A percentile compares a stretch with the other conserved stretches of the same genome.
Evolutionary conservation across 1,140 invertebrate species (phyloP).

Genomic region (Nephila pilipes): DNA sequence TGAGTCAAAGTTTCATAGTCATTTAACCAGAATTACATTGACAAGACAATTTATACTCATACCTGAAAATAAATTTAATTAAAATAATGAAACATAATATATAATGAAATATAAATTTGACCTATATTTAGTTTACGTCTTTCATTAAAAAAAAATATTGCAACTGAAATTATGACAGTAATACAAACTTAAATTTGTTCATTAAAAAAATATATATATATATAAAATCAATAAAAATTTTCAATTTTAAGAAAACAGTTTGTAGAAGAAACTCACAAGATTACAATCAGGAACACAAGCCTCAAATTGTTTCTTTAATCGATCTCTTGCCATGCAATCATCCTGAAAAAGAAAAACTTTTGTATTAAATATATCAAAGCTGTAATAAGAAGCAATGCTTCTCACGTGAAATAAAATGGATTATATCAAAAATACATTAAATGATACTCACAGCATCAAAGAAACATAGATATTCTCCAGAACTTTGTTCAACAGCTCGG

Average conservation of each 20-base stretch:
- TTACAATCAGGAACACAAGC: constrained; percentile 82
- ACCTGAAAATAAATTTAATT: too few species aligned
- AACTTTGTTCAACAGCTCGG: constrained; percentile 85
- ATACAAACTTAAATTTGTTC: too few species aligned
- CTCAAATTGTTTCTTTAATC: constrained; percentile 85
- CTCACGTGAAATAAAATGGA: too few species aligned
- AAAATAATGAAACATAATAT: too few species aligned
- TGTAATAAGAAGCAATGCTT: background rate
- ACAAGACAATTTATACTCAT: too few species aligned
- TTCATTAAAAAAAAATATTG: too few species aligned
- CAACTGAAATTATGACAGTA: too few species aligned
- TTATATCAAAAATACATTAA: too few species aligned
- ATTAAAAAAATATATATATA: background rate
- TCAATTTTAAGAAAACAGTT: constrained; percentile 11
- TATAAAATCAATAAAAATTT: background rate
- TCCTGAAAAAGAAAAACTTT: constrained; percentile 81
- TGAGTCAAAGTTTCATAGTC: too few species aligned
- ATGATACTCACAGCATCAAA: constrained; percentile 86
- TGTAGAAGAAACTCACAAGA: constrained; percentile 82
- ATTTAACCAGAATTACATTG: too few species aligned
- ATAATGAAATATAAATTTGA: too few species aligned
- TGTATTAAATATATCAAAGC: background rate
- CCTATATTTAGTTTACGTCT: too few species aligned
- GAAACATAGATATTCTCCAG: constrained; percentile 88
- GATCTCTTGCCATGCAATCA: constrained; percentile 86